These are phyloP conservation scores for Gallinago nigripennis DNA, from an alignment of 2,797 vertebrate genomes.

Conservation along the genomic window DNA sequence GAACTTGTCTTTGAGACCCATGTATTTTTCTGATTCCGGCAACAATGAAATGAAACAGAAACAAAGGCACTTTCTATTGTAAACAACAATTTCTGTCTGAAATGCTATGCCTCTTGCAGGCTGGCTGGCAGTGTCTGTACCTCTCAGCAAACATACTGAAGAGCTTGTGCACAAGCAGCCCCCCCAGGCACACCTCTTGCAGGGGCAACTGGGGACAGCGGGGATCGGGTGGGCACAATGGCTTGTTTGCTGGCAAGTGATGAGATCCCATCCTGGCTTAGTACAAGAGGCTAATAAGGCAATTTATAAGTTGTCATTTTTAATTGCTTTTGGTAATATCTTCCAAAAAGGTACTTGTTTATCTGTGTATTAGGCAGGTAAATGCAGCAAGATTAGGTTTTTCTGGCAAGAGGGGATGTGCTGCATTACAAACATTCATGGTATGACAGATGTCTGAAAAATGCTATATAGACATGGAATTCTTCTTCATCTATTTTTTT, in stretches of 20 bases:
- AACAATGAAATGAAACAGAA: not conserved
- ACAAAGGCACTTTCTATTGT: not conserved
- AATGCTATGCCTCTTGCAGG: not conserved
- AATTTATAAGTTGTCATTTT: constrained; percentile 46
- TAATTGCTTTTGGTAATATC: not conserved
- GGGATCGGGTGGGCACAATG: rapidly evolving
- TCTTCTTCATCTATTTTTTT: not conserved
- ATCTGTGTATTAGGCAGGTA: not conserved
- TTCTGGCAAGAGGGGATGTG: not conserved
- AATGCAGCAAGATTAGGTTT: not conserved
- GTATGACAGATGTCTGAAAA: not conserved
- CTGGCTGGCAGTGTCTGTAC: not conserved
- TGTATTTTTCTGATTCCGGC: not conserved
- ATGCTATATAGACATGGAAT: not conserved
- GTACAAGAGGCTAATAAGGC: not conserved
- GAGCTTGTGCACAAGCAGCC: rapidly evolving
- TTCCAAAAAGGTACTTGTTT: constrained; percentile 7
- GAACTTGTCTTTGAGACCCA: not conserved
- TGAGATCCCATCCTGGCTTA: not conserved
- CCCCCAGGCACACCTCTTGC: not conserved
- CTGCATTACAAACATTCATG: not conserved
- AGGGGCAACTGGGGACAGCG: rapidly evolving
- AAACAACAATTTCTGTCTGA: not conserved
- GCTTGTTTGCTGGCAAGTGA: not conserved
- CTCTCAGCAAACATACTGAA: rapidly evolving